These are phyloP conservation scores for Heterodera filipjevi DNA, from an alignment of 2,888 invertebrate species.

Conservation along the genomic window DNA sequence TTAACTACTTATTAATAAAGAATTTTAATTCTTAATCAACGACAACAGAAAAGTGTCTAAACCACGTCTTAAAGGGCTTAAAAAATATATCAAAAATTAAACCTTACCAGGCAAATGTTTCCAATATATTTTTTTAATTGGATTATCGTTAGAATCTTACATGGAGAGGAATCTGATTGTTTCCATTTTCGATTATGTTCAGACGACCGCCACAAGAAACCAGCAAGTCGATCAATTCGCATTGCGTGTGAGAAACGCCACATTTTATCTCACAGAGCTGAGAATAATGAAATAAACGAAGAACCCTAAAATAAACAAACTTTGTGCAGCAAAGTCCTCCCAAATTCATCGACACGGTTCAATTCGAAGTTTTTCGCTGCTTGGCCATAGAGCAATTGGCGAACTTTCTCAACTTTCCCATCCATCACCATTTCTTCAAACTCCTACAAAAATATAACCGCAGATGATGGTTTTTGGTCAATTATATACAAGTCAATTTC, in stretches of 20 bases:
- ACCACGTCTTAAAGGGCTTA: too few species aligned
- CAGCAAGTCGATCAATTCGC: constrained; percentile 30
- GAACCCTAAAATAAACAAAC: not conserved
- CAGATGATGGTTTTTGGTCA: too few species aligned
- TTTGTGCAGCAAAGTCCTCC: constrained; percentile 31
- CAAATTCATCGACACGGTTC: constrained; percentile 29
- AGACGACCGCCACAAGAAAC: constrained; percentile 31
- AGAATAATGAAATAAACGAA: too few species aligned
- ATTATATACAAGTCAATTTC: too few species aligned
- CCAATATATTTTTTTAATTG: too few species aligned
- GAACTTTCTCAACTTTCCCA: constrained; percentile 33
- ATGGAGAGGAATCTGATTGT: constrained; percentile 33
- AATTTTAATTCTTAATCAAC: too few species aligned
- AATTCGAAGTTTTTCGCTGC: constrained; percentile 17
- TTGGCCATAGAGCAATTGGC: constrained; percentile 1
- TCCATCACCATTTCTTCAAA: constrained; percentile 35
- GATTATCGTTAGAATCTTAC: too few species aligned
- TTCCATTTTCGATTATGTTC: constrained; percentile 26
- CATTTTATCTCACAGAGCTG: constrained; percentile 34
- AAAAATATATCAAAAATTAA: too few species aligned
- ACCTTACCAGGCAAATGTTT: too few species aligned
- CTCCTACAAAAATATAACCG: constrained; percentile 25
- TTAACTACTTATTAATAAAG: too few species aligned
- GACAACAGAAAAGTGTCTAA: too few species aligned
- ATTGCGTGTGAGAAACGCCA: constrained; percentile 29